phyloP scores from a whole-genome alignment of 1,140 invertebrate genomes.

The Ostrea edulis region DNA sequence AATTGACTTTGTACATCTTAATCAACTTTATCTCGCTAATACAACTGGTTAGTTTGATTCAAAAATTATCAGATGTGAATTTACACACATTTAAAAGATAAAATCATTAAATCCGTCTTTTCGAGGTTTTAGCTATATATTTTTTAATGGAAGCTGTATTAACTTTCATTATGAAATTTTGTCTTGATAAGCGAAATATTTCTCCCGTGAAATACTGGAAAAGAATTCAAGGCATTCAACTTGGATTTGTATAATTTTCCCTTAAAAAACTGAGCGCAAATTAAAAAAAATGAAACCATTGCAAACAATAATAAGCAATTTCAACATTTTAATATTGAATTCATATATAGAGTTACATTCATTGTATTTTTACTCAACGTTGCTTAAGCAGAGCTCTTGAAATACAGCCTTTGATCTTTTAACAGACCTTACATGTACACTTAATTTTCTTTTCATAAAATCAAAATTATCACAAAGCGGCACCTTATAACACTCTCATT shows the following conservation, averaged over 20 bases:
- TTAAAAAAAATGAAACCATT: too few species aligned
- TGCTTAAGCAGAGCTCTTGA: too few species aligned
- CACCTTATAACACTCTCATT: neutral
- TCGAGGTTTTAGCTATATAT: neutral
- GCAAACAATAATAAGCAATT: too few species aligned
- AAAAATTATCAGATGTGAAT: slow-evolving; percentile 38
- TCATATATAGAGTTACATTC: too few species aligned
- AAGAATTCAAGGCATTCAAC: neutral
- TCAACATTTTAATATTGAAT: too few species aligned
- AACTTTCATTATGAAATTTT: slow-evolving; percentile 2
- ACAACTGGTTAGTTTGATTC: slow-evolving; percentile 13
- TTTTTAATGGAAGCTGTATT: neutral
- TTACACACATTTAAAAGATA: slow-evolving; percentile 19
- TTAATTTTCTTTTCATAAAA: neutral
- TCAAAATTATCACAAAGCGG: neutral
- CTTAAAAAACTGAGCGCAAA: too few species aligned
- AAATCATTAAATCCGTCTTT: slow-evolving; percentile 14
- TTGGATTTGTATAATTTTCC: neutral
- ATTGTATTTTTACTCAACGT: too few species aligned
- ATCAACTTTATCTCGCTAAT: slow-evolving; percentile 7
- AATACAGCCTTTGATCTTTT: too few species aligned
- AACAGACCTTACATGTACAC: too few species aligned
- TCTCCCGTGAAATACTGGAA: neutral
- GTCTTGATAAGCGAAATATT: slow-evolving; percentile 5
- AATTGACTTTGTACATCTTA: slow-evolving; percentile 19